Base-by-base conservation (phyloP, 1,140 invertebrate species). In the Tetranychus cinnabarinus region DNA sequence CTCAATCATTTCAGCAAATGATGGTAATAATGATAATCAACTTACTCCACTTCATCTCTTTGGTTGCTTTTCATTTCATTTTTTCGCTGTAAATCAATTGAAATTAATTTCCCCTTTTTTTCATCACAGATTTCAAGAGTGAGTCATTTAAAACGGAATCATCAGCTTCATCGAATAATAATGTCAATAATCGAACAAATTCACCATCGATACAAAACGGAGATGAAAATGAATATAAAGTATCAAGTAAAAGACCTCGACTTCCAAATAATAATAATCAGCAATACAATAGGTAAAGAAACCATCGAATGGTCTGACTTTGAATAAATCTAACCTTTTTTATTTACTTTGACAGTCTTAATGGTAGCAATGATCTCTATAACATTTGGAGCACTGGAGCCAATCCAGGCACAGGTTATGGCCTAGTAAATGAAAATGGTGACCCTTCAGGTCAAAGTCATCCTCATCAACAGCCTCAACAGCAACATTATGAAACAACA, bases 401-500 rank as follows among this genome's bases (percentile, higher is more conserved):
- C 45, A 15, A n/a, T n/a, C 42, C 34, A 15, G 12, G 8, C 37
- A 7, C 57, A 12, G n/a, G 33, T 12, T 45, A 58, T 23, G 23
- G 37, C n/a, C 10, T 45, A 6, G 13, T 33, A 31, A 46, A 8
- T 35, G 42, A 42, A 23, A 34, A 46, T 58, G 34, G 55, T 56
- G 36, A 37, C 35, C 55, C 36, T 8, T n/a, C 55, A 56, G 13
- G 55, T n/a, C 50, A 52, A 52, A 31, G 55, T 33, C 36, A 56
- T 8, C 36, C 36, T n/a, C 36, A 56, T 56, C 33, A 15, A 56
- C 55, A 35, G 8, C 35, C 36, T 12, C 55, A 56, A 13, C 23
- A 42, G 37, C 45, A 60, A 50, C 63, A 64, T 50, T 64, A 62
- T 54, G 63, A 64, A 56, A 62, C 56, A 7, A 64, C 60, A 33